These are phyloP conservation scores for Helostoma temminkii DNA, from an alignment of 2,797 vertebrate species.

Conservation along the genomic window DNA sequence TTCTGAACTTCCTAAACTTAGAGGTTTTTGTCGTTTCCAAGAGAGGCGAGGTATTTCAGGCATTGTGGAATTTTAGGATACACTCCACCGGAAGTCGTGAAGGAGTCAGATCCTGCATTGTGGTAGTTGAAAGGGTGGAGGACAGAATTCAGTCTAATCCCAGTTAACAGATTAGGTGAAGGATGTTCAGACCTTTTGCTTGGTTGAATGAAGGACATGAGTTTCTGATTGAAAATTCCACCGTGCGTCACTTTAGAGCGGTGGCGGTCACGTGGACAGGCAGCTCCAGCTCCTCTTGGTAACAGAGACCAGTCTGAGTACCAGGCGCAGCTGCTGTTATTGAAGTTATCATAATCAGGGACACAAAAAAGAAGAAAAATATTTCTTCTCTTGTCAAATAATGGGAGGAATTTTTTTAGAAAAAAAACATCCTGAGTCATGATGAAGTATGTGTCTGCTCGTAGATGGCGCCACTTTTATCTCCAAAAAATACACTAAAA, in stretches of 20 bases:
- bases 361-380: conserved; percentile 21
- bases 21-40: conserved; percentile 19
- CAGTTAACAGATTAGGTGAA: conserved; percentile 5
- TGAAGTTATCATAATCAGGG: conserved; percentile 21
- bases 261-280: conserved; percentile 7
- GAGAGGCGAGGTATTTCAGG: background rate
- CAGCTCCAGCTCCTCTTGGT: no score
- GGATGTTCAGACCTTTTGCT: conserved; percentile 11
- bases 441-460: conserved; percentile 13
- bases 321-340: conserved; percentile 47
- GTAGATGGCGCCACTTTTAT: conserved; percentile 3
- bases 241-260: conserved; percentile 23
- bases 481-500: background rate
- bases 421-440: conserved; percentile 4
- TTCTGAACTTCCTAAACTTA: conserved; percentile 39
- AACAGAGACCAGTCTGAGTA: conserved; percentile 25
- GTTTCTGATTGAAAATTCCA: conserved; percentile 27
- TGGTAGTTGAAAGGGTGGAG: conserved; percentile 19
- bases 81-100: conserved; percentile 3
- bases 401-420: background rate
- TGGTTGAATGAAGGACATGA: conserved; percentile 22
- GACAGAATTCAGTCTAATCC: conserved; percentile 17
- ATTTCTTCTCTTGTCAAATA: conserved; percentile 11
- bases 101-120: conserved; percentile 23
- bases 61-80: conserved; percentile 5